phyloP scores from a whole-genome alignment of 2,888 invertebrate genomes.

The Thera britannica region DNA sequence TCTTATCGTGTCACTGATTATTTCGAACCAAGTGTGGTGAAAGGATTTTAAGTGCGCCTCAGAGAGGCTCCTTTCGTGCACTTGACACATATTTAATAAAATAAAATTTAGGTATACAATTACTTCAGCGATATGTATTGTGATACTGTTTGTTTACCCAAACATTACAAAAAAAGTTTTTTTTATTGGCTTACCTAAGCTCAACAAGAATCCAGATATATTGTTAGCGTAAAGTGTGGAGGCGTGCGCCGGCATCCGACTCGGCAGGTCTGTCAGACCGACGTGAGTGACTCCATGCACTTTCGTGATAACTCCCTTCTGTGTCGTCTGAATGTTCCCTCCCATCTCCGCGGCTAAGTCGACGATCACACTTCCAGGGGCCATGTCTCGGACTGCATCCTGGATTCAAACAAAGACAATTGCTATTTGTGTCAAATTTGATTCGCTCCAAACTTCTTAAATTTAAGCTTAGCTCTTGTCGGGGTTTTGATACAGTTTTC shows the following conservation, averaged over 20 bases:
- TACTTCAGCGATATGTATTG: no score
- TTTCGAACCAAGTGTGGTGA: no score
- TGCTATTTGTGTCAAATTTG: not conserved
- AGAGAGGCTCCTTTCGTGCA: no score
- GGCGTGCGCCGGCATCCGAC: slow-evolving; percentile 93
- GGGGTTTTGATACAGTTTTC: no score
- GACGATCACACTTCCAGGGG: slow-evolving; percentile 94
- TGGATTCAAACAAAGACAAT: slow-evolving; percentile 48
- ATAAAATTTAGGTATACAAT: no score
- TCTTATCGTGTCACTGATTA: no score
- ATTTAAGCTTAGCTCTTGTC: no score
- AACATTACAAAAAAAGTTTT: no score
- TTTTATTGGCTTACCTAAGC: slow-evolving; percentile 86
- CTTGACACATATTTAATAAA: no score
- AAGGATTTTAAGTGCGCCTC: no score
- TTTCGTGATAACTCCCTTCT: slow-evolving; percentile 89
- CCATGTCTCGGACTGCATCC: slow-evolving; percentile 92
- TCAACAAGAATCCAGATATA: slow-evolving; percentile 93
- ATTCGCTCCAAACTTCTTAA: not conserved
- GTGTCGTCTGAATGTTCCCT: slow-evolving; percentile 93
- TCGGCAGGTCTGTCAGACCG: slow-evolving; percentile 93
- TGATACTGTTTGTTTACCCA: no score
- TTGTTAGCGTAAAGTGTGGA: slow-evolving; percentile 96
- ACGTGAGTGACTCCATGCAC: slow-evolving; percentile 93
- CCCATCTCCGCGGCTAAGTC: slow-evolving; percentile 96